These are phyloP conservation scores for Nymphicus hollandicus DNA, from an alignment of 2,113 vertebrate genomes.

Conservation along the genomic window DNA sequence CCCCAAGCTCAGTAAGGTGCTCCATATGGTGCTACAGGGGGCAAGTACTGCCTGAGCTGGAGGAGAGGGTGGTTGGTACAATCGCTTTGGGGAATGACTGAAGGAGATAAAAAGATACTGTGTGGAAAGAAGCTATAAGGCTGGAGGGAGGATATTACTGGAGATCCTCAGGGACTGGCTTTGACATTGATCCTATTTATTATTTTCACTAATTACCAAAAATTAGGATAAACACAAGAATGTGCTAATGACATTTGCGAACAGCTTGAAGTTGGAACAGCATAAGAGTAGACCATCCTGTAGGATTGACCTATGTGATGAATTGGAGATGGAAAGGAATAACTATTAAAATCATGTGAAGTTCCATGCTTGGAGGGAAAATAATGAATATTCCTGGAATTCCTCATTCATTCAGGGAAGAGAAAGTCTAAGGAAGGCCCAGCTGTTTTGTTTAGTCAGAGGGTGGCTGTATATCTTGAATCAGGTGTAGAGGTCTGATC, in stretches of 20 bases:
- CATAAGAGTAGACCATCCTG: not conserved
- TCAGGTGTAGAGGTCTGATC: not conserved
- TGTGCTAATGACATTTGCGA: not conserved
- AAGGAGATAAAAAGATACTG: not conserved
- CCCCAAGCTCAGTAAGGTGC: not conserved
- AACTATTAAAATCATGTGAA: not conserved
- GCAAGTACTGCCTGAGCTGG: not conserved
- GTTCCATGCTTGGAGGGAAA: not conserved
- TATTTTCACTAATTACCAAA: constrained; percentile 8
- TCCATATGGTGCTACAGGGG: not conserved
- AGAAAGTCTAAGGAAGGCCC: not conserved
- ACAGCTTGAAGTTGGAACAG: not conserved
- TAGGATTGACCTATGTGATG: not conserved
- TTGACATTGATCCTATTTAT: constrained; percentile 14
- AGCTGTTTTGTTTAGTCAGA: not conserved
- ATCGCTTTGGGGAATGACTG: not conserved
- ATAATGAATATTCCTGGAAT: not conserved
- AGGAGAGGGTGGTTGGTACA: not conserved
- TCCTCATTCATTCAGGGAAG: not conserved
- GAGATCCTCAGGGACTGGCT: not conserved
- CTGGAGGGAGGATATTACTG: constrained; percentile 16
- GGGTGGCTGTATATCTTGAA: not conserved
- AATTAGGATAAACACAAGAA: not conserved
- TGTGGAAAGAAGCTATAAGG: not conserved
- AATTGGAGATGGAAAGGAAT: not conserved